These are phyloP conservation scores for Ischnus inquisitorius DNA, from an alignment of 2,888 invertebrate genomes.

Conservation along the genomic window DNA sequence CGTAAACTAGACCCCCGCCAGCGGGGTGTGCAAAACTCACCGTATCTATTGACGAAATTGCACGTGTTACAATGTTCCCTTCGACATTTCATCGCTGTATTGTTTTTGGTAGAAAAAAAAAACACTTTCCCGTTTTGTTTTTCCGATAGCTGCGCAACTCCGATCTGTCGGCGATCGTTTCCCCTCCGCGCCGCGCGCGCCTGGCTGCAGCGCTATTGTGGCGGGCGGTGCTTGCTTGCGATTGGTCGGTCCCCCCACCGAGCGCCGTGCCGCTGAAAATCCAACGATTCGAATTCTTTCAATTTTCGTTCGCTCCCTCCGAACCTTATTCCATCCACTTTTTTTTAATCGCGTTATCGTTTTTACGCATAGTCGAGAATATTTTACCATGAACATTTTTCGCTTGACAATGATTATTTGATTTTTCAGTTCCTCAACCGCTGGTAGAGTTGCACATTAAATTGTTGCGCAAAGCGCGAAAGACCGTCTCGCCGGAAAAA, in stretches of 20 bases:
- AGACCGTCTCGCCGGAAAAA: slow-evolving; percentile 93
- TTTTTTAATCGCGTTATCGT: slow-evolving; percentile 1
- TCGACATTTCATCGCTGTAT: slow-evolving; percentile 4
- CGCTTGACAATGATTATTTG: neutral
- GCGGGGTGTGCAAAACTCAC: neutral
- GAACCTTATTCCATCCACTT: neutral
- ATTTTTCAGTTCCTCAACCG: slow-evolving; percentile 91
- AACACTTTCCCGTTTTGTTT: slow-evolving; percentile 20
- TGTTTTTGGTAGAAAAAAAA: slow-evolving; percentile 32
- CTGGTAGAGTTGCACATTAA: slow-evolving; percentile 95
- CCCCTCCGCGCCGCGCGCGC: slow-evolving; percentile 1
- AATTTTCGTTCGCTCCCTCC: neutral
- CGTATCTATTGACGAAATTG: neutral
- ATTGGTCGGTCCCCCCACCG: neutral
- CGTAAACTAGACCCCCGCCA: neutral
- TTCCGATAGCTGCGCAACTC: slow-evolving; percentile 27
- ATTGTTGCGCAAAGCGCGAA: slow-evolving; percentile 94
- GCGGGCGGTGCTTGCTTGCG: neutral
- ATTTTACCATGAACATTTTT: too few relatives aligned
- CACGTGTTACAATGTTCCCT: slow-evolving; percentile 30
- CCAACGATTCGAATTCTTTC: slow-evolving; percentile 1
- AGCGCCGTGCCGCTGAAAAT: slow-evolving; percentile 24
- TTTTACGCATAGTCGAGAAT: neutral
- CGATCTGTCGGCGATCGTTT: slow-evolving; percentile 22
- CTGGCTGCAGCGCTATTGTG: neutral